Base-by-base conservation (phyloP, 1,140 invertebrate species). In the Drosophila mayri region DNA sequence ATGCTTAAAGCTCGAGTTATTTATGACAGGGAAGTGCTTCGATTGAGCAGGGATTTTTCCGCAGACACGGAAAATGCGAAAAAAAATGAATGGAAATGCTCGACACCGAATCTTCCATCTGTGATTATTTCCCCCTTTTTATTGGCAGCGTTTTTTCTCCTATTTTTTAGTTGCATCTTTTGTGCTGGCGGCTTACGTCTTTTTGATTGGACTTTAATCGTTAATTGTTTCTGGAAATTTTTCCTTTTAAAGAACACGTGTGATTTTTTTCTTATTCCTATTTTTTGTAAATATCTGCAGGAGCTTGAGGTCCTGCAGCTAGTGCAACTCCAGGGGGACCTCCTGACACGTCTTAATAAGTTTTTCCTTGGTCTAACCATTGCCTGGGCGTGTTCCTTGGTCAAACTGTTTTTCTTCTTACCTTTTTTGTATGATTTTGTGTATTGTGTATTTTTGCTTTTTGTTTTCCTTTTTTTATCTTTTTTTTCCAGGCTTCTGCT, bases 1-100 rank as follows among this genome's bases (percentile, higher is more conserved):
- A 74, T 73, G 68, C 68, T 73, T 74, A 62, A 74, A 74, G 68
- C 71, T 43, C 46, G 35, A 65, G 38, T 76, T 66, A 76, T 76
- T 76, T 76, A 66, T 76, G 73, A 32, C 54, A 67, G 20, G 44
- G 14, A 49, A 72, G 37, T 52, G 37, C 37, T 28, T 49, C 66
- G 43, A 68, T 71, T 57, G 67, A 71, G 49, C 67, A 49, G 52
- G 41, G 68, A 49, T 38, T 70, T 57, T 57, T 49, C 14, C 9
- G n/a, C 9, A 18, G 59, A 37, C 18, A 28, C 18, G 18, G 30
- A 30, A 40, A 41, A 12, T 5, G 12, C 18, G 4, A 11, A 10
- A 4, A 20, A 38, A n/a, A 16, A 12, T 10, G 10, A 49, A 25
- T 16, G 22, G 4, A 47, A 47, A 52, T 32, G 49, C 49, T n/a